Percentiles rank a stretch among this genome's conserved stretches.
Evolutionary conservation across 2,888 invertebrate species (phyloP).

Genomic region (Rhagonycha fulva): DNA sequence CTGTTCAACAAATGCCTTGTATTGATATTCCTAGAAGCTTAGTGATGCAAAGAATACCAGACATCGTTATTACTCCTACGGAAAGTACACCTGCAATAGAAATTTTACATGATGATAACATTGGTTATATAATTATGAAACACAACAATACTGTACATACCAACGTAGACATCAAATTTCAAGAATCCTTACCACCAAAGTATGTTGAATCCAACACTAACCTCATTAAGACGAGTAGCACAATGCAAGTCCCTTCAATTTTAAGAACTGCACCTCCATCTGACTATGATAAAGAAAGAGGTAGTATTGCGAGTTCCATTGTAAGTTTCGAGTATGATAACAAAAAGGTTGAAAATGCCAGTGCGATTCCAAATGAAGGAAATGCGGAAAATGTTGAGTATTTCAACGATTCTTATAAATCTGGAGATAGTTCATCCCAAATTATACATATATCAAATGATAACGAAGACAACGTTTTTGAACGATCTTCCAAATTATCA

Average conservation of each 20-base stretch:
- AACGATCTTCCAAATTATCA: neutral
- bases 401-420: neutral
- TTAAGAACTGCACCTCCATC: neutral
- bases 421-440: neutral
- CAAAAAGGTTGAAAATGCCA: neutral
- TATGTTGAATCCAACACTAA: too few species aligned
- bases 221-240: neutral
- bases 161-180: neutral
- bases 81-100: slow-evolving; percentile 16
- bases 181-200: too few species aligned
- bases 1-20: slow-evolving; percentile 58
- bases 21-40: slow-evolving; percentile 60
- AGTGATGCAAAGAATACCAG: slow-evolving; percentile 58
- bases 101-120: slow-evolving; percentile 11
- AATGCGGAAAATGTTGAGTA: neutral
- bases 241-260: neutral
- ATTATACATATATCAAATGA: neutral
- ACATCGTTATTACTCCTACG: slow-evolving; percentile 57
- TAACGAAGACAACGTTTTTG: neutral
- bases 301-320: neutral
- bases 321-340: neutral
- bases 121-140: slow-evolving; percentile 26
- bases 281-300: neutral
- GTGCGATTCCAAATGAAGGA: neutral
- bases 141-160: neutral